phyloP scores from a whole-genome alignment of 1,140 invertebrate genomes.

The Apis mellifera region Amel_HAv3.1 CM009931.2:5452501-5453000 shows the following conservation, averaged over 20 bases:
- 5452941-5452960: conserved; percentile 84
- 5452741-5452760: background rate
- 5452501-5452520: conserved; percentile 10
- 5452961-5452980: conserved; percentile 87
- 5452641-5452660: background rate
- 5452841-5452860: background rate
- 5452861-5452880: conserved; percentile 10
- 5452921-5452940: background rate
- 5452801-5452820: background rate
- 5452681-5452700: background rate
- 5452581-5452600: background rate
- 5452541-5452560: conserved; percentile 10
- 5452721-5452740: background rate
- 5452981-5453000: conserved; percentile 89
- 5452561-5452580: background rate
- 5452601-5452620: background rate
- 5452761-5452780: background rate
- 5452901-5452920: background rate
- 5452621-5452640: background rate
- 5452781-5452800: background rate
- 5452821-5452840: background rate
- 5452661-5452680: background rate
- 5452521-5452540: conserved; percentile 3
- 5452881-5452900: background rate
- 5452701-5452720: background rate